Percentiles rank a stretch among this genome's conserved stretches.
phyloP scores from a whole-genome alignment of 2,888 invertebrate species.

The Lasioglossum lativentre region DNA sequence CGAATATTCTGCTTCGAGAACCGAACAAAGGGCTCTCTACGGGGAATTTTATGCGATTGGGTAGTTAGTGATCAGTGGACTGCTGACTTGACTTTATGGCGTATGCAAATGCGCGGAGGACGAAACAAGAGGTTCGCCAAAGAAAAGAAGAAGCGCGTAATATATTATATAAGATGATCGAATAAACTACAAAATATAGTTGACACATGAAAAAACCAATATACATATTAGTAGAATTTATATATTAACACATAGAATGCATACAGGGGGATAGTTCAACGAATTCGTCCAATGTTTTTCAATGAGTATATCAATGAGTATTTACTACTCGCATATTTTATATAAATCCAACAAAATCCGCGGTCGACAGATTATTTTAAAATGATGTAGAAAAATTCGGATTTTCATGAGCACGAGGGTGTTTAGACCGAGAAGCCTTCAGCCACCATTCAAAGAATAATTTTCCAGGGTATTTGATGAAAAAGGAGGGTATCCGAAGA shows the following conservation, averaged over 20 bases:
- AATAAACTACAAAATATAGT: not conserved
- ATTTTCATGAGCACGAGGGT: not conserved
- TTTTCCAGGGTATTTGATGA: not conserved
- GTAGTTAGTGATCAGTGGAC: not conserved
- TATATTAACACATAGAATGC: no score
- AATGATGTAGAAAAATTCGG: not conserved
- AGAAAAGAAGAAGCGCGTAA: not conserved
- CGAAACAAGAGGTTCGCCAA: not conserved
- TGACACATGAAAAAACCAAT: not conserved
- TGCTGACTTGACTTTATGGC: not conserved
- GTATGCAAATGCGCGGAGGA: not conserved
- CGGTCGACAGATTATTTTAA: not conserved
- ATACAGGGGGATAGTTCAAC: no score
- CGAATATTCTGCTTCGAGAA: conserved; percentile 4
- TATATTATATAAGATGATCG: not conserved
- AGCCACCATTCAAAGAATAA: not conserved
- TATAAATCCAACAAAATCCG: no score
- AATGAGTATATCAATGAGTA: no score
- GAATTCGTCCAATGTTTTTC: no score
- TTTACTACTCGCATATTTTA: no score
- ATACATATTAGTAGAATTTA: not conserved
- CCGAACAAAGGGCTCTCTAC: no score
- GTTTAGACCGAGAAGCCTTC: not conserved
- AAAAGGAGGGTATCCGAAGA: not conserved
- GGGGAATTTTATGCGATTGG: conserved; percentile 6